phyloP scores from a whole-genome alignment of 1,140 invertebrate species.

The Ectropis grisescens region DNA sequence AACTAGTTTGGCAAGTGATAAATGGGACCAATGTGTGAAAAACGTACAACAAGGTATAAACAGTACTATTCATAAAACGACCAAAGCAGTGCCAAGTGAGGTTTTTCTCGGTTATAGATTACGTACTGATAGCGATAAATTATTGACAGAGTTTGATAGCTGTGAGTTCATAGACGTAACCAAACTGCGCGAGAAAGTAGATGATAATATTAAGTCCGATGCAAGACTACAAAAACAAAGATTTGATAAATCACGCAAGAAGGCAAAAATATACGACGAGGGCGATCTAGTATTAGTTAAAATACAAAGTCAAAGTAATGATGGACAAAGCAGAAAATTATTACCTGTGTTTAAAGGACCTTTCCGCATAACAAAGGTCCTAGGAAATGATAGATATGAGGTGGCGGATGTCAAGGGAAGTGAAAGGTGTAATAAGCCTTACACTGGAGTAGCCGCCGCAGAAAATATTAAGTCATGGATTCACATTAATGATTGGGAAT shows the following conservation, averaged over 20 bases:
- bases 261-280: constrained; percentile 1
- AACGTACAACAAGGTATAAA: constrained; percentile 12
- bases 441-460: constrained; percentile 2
- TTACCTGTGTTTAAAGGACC: constrained; percentile 13
- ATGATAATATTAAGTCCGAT: constrained; percentile 5
- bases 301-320: constrained; percentile 9
- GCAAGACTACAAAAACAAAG: constrained; percentile 5
- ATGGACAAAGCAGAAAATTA: constrained; percentile 10
- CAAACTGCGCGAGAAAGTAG: constrained; percentile 2
- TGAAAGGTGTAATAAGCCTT: constrained; percentile 3
- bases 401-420: constrained; percentile 3
- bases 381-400: constrained; percentile 10
- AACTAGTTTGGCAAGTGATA: constrained; percentile 6
- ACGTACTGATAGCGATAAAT: constrained; percentile 4
- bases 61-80: no score
- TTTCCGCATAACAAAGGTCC: constrained; percentile 5
- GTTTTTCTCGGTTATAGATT: constrained; percentile 19
- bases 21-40: constrained; percentile 9
- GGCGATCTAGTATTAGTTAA: constrained; percentile 14
- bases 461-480: constrained; percentile 10
- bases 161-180: constrained; percentile 2
- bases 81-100: constrained; percentile 26
- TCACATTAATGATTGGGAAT: constrained; percentile 2
- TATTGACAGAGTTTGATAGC: constrained; percentile 1
- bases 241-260: constrained; percentile 5